Evolutionary conservation across 1,140 invertebrate genomes (phyloP).

Genomic region (Myzus persicae): DNA sequence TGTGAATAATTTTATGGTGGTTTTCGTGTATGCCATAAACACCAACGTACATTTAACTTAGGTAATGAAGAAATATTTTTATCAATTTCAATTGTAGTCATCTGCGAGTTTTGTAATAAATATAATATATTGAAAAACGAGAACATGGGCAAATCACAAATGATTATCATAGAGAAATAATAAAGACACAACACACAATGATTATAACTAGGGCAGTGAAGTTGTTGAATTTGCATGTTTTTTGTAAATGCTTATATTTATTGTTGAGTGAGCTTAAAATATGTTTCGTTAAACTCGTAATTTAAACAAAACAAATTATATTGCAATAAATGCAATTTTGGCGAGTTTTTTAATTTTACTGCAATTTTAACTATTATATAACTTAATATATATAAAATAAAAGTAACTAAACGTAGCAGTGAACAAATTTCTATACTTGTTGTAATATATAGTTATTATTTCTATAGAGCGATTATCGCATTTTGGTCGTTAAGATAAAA

Average conservation of each 20-base stretch:
- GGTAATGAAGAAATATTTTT: neutral
- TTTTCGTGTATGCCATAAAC: neutral
- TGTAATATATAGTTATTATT: neutral
- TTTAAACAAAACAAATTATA: too few species aligned
- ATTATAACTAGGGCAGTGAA: too few species aligned
- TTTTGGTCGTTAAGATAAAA: conserved; percentile 10
- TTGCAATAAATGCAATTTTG: too few species aligned
- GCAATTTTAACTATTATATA: too few species aligned
- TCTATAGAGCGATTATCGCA: conserved; percentile 13
- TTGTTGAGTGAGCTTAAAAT: too few species aligned
- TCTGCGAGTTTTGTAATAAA: neutral
- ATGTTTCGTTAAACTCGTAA: too few species aligned
- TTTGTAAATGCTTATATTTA: too few species aligned
- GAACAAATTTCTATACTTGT: too few species aligned
- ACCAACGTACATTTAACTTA: neutral
- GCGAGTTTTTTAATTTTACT: too few species aligned
- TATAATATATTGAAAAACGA: neutral
- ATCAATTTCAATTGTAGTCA: neutral
- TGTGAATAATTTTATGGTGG: neutral
- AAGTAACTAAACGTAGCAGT: too few species aligned
- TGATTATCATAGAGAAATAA: neutral
- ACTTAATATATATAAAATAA: too few species aligned
- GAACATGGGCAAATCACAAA: neutral
- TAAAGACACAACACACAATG: neutral
- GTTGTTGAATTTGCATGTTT: too few species aligned